These are phyloP conservation scores for Pristionchus exspectatus DNA, from an alignment of 2,888 invertebrate species.

Conservation along the genomic window DNA sequence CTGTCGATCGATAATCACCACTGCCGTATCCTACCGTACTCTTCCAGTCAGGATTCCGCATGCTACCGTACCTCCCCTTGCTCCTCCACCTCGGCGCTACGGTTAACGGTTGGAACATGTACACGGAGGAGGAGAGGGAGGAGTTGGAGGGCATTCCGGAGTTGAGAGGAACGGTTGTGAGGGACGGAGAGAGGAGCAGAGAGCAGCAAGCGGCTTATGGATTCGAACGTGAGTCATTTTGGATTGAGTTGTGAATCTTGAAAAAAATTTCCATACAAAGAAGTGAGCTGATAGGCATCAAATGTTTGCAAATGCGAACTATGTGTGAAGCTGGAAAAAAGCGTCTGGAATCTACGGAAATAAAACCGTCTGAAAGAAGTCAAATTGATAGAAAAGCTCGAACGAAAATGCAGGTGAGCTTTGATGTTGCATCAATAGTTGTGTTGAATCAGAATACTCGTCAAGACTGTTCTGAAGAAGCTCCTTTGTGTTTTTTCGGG, in stretches of 20 bases:
- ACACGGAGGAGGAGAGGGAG: constrained; percentile 37
- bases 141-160: not conserved
- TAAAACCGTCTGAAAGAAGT: no score
- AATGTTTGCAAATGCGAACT: no score
- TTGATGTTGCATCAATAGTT: no score
- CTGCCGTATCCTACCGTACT: not conserved
- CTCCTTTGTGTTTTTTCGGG: no score
- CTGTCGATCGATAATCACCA: not conserved
- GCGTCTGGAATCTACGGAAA: no score
- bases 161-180: not conserved
- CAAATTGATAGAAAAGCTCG: no score
- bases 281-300: no score
- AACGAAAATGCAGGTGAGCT: no score
- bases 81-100: not conserved
- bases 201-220: not conserved
- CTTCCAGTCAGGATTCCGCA: not conserved
- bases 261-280: not conserved
- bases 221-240: not conserved
- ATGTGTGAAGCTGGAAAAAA: no score
- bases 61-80: not conserved
- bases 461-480: no score
- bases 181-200: not conserved
- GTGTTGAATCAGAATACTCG: no score
- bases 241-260: not conserved
- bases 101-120: not conserved